phyloP scores from a whole-genome alignment of 1,140 invertebrate genomes.

The Drosophila nigromelanica region DNA sequence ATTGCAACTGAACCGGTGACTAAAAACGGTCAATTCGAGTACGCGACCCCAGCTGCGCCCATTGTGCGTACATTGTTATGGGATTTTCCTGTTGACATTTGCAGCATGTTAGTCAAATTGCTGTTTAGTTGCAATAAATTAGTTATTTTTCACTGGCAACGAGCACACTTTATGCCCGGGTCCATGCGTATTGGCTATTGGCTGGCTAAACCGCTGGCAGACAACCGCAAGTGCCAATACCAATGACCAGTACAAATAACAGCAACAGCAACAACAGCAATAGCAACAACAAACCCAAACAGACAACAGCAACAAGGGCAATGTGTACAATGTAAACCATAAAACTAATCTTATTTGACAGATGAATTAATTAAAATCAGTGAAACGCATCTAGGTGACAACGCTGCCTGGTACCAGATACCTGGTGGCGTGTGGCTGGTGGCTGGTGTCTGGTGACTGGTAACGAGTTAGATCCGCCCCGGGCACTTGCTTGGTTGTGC shows the following conservation, averaged over 20 bases:
- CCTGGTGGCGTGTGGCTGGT: neutral
- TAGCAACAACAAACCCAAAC: constrained; percentile 7
- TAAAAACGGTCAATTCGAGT: neutral
- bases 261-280: constrained; percentile 16
- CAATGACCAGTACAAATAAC: constrained; percentile 22
- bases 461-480: constrained; percentile 17
- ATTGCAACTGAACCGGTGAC: constrained; percentile 7
- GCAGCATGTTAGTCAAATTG: constrained; percentile 63
- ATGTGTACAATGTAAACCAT: constrained; percentile 71
- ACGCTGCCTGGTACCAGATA: constrained; percentile 17
- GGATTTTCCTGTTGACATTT: constrained; percentile 51
- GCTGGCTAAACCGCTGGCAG: constrained; percentile 30
- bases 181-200: constrained; percentile 7
- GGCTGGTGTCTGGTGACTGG: constrained; percentile 17
- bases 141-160: constrained; percentile 34
- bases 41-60: neutral
- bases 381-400: constrained; percentile 76
- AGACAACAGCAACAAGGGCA: constrained; percentile 24
- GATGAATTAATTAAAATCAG: constrained; percentile 83
- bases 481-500: constrained; percentile 24
- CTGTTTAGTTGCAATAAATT: constrained; percentile 48
- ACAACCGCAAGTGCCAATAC: constrained; percentile 56
- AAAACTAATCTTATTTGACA: constrained; percentile 83
- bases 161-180: constrained; percentile 1
- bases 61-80: constrained; percentile 34